These are phyloP conservation scores for Natrix natrix DNA, from an alignment of 2,797 vertebrate genomes.

Conservation along the genomic window DNA sequence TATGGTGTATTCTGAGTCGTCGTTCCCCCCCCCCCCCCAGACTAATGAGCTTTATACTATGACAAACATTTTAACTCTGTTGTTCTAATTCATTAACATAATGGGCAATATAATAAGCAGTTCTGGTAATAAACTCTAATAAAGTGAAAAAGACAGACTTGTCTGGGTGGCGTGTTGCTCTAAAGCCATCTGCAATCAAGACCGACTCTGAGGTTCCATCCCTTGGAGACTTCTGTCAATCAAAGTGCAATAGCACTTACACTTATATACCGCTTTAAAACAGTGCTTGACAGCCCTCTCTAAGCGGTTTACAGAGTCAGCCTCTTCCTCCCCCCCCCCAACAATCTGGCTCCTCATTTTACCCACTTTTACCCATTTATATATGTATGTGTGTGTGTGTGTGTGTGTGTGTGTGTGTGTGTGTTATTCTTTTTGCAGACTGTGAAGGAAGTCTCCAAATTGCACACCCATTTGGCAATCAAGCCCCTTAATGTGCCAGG, in stretches of 20 bases:
- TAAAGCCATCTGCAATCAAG: neutral
- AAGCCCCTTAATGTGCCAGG: neutral
- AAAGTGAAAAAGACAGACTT: conserved; percentile 52
- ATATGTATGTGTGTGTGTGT: too few relatives aligned
- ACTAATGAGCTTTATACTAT: conserved; percentile 68
- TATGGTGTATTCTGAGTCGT: conserved; percentile 52
- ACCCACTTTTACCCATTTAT: too few relatives aligned
- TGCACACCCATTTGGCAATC: neutral
- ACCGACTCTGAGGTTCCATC: neutral
- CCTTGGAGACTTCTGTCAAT: neutral
- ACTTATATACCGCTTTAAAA: too few relatives aligned
- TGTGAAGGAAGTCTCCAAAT: neutral
- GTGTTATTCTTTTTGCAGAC: too few relatives aligned
- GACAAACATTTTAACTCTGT: conserved; percentile 67
- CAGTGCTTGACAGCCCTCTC: too few relatives aligned
- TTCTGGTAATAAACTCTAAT: conserved; percentile 66
- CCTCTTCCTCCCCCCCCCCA: too few relatives aligned
- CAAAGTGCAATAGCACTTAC: neutral
- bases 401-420: too few relatives aligned
- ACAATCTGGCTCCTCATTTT: too few relatives aligned
- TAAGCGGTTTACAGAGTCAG: too few relatives aligned
- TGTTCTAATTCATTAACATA: conserved; percentile 74
- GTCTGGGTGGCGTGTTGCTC: conserved; percentile 42
- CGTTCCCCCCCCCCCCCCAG: conserved; percentile 47
- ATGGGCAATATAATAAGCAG: conserved; percentile 62